These are phyloP conservation scores for Dromaius novaehollandiae DNA, from an alignment of 2,113 vertebrate genomes.

Conservation along the genomic window DNA sequence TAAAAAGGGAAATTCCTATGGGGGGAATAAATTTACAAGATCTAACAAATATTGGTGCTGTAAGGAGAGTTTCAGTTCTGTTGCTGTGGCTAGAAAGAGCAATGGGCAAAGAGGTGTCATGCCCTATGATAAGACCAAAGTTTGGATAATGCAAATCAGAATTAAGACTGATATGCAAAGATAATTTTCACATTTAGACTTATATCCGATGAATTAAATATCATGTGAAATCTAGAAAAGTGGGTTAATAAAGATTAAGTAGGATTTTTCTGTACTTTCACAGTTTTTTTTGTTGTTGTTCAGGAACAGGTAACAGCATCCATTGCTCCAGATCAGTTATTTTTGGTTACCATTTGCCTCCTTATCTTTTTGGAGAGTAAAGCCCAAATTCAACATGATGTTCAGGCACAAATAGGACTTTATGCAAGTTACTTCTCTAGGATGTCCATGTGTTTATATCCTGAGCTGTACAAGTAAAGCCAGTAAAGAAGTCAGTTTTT, in stretches of 20 bases:
- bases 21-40: not conserved
- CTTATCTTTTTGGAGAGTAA: not conserved
- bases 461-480: not conserved
- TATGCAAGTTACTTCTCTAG: not conserved
- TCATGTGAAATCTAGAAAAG: not conserved
- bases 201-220: not conserved
- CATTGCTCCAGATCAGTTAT: not conserved
- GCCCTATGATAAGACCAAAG: accelerated
- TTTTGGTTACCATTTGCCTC: not conserved
- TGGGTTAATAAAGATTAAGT: not conserved
- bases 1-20: not conserved
- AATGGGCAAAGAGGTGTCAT: not conserved
- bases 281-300: not conserved
- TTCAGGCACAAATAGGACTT: not conserved
- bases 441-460: not conserved
- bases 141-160: not conserved
- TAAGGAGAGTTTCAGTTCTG: not conserved
- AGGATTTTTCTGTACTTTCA: not conserved
- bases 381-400: not conserved
- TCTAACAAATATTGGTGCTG: not conserved
- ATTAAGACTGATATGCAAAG: not conserved
- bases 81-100: not conserved
- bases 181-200: not conserved
- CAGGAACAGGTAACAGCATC: not conserved
- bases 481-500: not conserved